Conservation (phyloP, 1,140 invertebrate species). For the Caenorhabditis latens region DNA sequence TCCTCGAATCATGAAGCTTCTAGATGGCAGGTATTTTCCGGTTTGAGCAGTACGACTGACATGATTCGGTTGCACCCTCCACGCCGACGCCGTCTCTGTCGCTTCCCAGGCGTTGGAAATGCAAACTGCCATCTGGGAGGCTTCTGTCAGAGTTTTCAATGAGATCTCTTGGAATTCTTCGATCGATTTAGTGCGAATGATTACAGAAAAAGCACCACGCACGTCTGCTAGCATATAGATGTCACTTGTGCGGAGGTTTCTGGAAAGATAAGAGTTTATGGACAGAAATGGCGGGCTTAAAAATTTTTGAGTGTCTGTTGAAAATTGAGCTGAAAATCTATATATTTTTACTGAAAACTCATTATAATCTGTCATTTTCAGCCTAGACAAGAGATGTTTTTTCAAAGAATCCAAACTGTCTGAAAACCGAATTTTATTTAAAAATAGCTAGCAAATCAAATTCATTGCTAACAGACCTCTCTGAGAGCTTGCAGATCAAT, state of each 20-base stretch:
- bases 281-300: no score
- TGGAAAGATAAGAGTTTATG: no score
- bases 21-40: conserved; percentile 93
- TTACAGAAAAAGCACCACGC: conserved; percentile 91
- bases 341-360: no score
- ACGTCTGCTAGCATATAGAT: conserved; percentile 92
- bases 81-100: conserved; percentile 92
- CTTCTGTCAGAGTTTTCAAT: conserved; percentile 94
- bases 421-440: no score
- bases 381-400: no score
- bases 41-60: conserved; percentile 97
- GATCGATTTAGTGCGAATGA: conserved; percentile 81
- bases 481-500: no score
- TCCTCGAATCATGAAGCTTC: conserved; percentile 92
- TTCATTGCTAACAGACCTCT: no score
- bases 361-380: no score
- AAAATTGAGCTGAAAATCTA: no score
- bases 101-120: conserved; percentile 97
- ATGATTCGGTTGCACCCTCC: conserved; percentile 79
- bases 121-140: conserved; percentile 94
- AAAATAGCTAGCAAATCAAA: no score
- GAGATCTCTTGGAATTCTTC: conserved; percentile 82
- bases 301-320: no score
- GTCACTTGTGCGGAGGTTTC: conserved; percentile 88
- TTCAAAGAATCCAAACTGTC: no score